phyloP scores from a whole-genome alignment of 1,140 invertebrate species.

The Sitodiplosis mosellana region DNA sequence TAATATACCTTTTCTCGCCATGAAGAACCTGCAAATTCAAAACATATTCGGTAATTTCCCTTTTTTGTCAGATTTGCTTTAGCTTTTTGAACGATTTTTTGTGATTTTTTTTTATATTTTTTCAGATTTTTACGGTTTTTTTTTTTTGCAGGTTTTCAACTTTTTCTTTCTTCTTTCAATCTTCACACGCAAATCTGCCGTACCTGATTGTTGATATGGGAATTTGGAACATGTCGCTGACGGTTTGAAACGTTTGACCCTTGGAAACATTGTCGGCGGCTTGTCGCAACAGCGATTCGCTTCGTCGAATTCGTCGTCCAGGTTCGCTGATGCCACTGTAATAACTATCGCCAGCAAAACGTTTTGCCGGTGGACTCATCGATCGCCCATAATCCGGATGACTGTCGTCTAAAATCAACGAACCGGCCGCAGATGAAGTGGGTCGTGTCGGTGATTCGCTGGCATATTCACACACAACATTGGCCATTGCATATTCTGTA shows the following conservation, averaged over 20 bases:
- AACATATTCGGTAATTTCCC: background rate
- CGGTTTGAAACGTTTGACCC: conserved; percentile 63
- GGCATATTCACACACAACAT: conserved; percentile 38
- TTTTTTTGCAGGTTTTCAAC: too few relatives aligned
- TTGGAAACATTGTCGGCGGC: conserved; percentile 61
- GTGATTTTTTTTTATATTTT: background rate
- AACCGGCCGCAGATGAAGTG: background rate
- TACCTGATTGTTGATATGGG: conserved; percentile 60
- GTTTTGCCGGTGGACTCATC: background rate
- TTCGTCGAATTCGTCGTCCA: conserved; percentile 37
- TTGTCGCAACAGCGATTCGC: conserved; percentile 52
- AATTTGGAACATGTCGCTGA: conserved; percentile 66
- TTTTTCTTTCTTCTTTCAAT: too few relatives aligned
- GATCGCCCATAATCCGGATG: conserved; percentile 15
- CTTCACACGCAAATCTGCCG: too few relatives aligned
- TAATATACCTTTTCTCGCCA: conserved; percentile 62
- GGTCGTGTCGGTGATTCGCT: conserved; percentile 8
- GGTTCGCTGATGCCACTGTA: background rate
- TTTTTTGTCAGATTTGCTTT: background rate
- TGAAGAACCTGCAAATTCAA: conserved; percentile 46
- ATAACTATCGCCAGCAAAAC: background rate
- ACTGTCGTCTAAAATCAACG: conserved; percentile 13
- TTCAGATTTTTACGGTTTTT: background rate
- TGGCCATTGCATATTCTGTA: conserved; percentile 35
- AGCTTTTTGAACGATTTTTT: background rate